phyloP scores from a whole-genome alignment of 1,140 invertebrate genomes.

The Physella acuta region DNA sequence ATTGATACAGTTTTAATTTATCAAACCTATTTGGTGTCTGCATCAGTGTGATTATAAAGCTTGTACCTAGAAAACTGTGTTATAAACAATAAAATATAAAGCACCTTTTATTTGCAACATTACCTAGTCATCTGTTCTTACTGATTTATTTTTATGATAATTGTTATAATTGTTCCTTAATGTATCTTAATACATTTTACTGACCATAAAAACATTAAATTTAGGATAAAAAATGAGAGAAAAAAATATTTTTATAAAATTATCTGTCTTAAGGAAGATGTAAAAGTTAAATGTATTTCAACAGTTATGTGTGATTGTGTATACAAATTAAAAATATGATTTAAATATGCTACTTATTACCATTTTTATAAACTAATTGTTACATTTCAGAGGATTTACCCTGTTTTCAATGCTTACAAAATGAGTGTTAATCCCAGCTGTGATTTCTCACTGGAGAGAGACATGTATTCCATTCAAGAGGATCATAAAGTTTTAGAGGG shows the following conservation, averaged over 20 bases:
- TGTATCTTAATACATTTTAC: too few relatives aligned
- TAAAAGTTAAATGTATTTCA: neutral
- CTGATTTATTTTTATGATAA: too few relatives aligned
- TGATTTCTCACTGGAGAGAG: constrained; percentile 82
- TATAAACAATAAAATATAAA: too few relatives aligned
- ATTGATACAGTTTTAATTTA: too few relatives aligned
- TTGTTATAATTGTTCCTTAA: too few relatives aligned
- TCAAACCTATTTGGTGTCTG: too few relatives aligned
- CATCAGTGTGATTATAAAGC: too few relatives aligned
- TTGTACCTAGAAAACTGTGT: too few relatives aligned
- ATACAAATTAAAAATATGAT: neutral
- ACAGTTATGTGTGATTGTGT: neutral
- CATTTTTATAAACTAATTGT: constrained; percentile 11
- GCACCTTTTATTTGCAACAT: too few relatives aligned
- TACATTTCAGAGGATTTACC: constrained; percentile 76
- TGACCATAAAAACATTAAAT: neutral
- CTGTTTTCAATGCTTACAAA: constrained; percentile 82
- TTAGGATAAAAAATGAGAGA: neutral
- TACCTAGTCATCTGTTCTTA: too few relatives aligned
- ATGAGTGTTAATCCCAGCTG: constrained; percentile 80
- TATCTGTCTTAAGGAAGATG: neutral
- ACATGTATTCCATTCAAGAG: constrained; percentile 84
- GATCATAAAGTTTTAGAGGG: constrained; percentile 46
- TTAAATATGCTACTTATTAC: neutral
- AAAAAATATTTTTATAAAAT: neutral